Evolutionary conservation across 2,113 vertebrate genomes (phyloP).

Genomic region (Xerus inauris): DNA sequence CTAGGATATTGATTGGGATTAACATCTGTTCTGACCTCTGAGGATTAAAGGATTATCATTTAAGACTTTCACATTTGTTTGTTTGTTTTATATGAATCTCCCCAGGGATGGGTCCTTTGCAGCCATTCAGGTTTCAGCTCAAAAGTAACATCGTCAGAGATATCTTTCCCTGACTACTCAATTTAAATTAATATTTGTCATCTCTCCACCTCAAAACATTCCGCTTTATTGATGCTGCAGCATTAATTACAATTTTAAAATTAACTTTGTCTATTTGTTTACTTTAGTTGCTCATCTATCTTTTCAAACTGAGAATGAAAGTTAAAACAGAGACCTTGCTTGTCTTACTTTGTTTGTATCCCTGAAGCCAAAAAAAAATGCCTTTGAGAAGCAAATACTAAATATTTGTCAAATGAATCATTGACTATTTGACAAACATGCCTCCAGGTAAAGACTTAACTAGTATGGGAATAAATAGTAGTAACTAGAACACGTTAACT

Average conservation of each 20-base stretch:
- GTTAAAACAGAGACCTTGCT: background rate
- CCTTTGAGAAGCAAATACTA: conserved; percentile 38
- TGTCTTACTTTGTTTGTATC: background rate
- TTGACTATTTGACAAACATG: conserved; percentile 18
- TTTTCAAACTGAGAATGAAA: background rate
- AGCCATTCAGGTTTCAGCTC: background rate
- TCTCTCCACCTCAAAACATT: conserved; percentile 40
- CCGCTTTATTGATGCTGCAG: background rate
- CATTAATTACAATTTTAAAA: conserved; percentile 28
- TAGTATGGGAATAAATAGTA: background rate
- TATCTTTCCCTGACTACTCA: background rate
- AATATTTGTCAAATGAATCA: conserved; percentile 39
- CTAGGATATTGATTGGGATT: background rate
- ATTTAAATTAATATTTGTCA: conserved; percentile 22
- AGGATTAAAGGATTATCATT: background rate
- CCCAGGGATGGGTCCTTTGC: background rate
- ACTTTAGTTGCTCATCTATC: conserved; percentile 53
- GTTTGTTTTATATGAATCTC: conserved; percentile 1
- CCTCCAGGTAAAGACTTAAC: conserved; percentile 19
- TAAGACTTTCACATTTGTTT: background rate
- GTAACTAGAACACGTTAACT: conserved; percentile 6
- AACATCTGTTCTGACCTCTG: background rate
- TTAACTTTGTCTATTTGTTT: conserved; percentile 39
- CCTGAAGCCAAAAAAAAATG: background rate
- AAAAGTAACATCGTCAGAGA: conserved; percentile 11